Percentiles rank a stretch among this genome's conserved stretches.
These are phyloP conservation scores for Carollia perspicillata DNA, from an alignment of 2,113 vertebrate species.

Conservation along the genomic window DNA sequence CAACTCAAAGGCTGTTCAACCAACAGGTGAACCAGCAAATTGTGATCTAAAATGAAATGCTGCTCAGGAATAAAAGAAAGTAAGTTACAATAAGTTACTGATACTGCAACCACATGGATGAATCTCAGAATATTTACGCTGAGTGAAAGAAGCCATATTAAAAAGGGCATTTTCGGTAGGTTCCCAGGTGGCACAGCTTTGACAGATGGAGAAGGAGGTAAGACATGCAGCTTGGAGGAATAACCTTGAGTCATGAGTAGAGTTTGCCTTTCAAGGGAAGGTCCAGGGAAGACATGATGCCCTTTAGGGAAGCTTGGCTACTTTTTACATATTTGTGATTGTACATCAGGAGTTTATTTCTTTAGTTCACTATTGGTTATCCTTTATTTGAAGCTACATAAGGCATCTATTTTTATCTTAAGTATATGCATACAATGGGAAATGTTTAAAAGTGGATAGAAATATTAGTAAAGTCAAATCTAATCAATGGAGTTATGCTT, in stretches of 20 bases:
- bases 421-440: background rate
- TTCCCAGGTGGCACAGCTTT: background rate
- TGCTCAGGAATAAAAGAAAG: background rate
- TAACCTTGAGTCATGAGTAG: background rate
- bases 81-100: background rate
- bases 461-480: background rate
- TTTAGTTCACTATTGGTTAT: background rate
- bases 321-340: background rate
- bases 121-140: background rate
- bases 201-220: background rate
- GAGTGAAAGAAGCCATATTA: background rate
- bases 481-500: background rate
- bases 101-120: background rate
- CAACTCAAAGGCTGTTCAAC: background rate
- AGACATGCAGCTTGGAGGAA: background rate
- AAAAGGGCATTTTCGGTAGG: background rate
- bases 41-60: background rate
- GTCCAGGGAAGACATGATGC: background rate
- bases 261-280: background rate
- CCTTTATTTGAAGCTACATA: background rate
- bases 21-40: background rate
- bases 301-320: background rate
- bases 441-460: background rate
- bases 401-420: background rate
- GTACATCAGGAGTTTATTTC: background rate